Evolutionary conservation across 2,888 invertebrate species (phyloP).

Genomic region (Polydrusus tereticollis): DNA sequence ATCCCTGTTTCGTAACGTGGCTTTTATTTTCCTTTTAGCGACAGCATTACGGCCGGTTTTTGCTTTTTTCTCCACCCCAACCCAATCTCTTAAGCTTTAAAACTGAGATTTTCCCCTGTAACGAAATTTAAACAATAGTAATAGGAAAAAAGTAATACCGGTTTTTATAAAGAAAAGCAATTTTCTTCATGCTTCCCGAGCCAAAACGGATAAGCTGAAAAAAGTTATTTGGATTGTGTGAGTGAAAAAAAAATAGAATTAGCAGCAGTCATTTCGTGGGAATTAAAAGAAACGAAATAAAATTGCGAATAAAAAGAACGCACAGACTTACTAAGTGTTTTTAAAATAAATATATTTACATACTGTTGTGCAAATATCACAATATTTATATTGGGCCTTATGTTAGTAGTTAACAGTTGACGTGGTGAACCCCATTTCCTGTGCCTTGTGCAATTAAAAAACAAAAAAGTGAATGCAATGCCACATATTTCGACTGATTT

Average conservation of each 20-base stretch:
- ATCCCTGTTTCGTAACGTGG: too few species aligned
- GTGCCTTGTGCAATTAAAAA: too few species aligned
- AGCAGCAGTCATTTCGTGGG: not conserved
- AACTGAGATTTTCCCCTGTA: not conserved
- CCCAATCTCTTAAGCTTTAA: conserved; percentile 13
- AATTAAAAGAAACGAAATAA: not conserved
- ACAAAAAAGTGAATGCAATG: too few species aligned
- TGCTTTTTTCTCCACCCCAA: not conserved
- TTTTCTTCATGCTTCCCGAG: conserved; percentile 8
- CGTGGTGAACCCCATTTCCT: too few species aligned
- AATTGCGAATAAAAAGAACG: too few species aligned
- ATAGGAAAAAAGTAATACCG: conserved; percentile 9
- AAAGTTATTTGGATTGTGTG: not conserved
- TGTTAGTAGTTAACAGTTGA: too few species aligned
- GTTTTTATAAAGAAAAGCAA: conserved; percentile 16
- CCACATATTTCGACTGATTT: too few species aligned
- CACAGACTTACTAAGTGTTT: too few species aligned
- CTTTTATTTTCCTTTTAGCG: not conserved
- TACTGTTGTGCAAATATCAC: too few species aligned
- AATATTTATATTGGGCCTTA: too few species aligned
- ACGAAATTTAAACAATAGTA: conserved; percentile 16
- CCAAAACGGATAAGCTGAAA: conserved; percentile 6
- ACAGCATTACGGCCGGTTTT: conserved; percentile 1
- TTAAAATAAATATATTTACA: too few species aligned
- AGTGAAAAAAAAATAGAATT: conserved; percentile 11